phyloP scores from a whole-genome alignment of 2,797 vertebrate species.

The Leptatherina wallacei region DNA sequence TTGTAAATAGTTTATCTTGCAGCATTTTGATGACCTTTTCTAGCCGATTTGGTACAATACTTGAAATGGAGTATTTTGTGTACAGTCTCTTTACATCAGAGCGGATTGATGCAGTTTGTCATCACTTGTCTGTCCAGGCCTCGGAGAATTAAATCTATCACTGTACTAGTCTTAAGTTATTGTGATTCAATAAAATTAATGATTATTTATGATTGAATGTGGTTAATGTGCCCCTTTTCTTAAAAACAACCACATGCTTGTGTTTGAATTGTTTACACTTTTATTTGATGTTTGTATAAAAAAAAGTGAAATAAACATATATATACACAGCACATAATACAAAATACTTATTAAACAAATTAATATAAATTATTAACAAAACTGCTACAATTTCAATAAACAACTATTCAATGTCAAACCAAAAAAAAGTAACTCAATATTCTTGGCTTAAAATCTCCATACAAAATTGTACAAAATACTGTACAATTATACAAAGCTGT shows the following conservation, averaged over 20 bases:
- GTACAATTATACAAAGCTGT: conserved; percentile 93
- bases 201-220: conserved; percentile 90
- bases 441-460: conserved; percentile 96
- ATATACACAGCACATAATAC: conserved; percentile 91
- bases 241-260: neutral
- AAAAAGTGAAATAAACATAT: conserved; percentile 76
- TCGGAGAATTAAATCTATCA: conserved; percentile 89
- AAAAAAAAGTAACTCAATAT: conserved; percentile 83
- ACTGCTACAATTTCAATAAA: conserved; percentile 87
- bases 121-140: conserved; percentile 84
- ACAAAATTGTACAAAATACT: conserved; percentile 94
- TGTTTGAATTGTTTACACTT: conserved; percentile 65
- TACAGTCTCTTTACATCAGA: conserved; percentile 88
- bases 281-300: conserved; percentile 85
- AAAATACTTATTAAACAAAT: conserved; percentile 91
- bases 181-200: conserved; percentile 97
- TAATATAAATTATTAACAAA: conserved; percentile 96
- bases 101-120: conserved; percentile 86
- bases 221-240: conserved; percentile 2
- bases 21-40: conserved; percentile 96
- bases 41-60: conserved; percentile 95
- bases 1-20: conserved; percentile 94
- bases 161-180: conserved; percentile 99
- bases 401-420: conserved; percentile 74
- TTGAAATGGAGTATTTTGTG: conserved; percentile 97